Percentiles rank a stretch among this genome's conserved stretches.
Evolutionary conservation across 2,797 vertebrate species (phyloP).

Genomic region (Hemitrygon akajei): DNA sequence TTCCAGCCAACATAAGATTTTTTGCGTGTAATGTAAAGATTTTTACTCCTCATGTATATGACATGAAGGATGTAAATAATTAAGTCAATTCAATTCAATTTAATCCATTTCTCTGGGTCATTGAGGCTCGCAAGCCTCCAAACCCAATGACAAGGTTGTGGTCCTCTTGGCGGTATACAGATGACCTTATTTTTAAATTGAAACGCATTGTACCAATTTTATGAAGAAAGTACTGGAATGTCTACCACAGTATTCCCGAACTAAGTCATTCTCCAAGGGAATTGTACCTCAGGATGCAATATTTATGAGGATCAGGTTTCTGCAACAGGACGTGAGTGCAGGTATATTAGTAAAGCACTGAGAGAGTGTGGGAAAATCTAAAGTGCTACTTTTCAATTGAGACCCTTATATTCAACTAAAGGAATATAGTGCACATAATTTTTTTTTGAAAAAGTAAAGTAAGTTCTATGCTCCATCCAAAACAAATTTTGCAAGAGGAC

Average conservation of each 20-base stretch:
- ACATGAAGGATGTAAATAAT: no score
- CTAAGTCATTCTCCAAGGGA: not conserved
- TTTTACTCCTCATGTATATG: no score
- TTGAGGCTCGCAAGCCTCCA: no score
- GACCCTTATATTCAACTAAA: not conserved
- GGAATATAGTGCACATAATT: not conserved
- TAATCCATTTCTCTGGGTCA: no score
- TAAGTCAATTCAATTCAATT: no score
- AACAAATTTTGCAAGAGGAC: not conserved
- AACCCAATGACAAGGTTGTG: no score
- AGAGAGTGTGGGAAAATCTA: not conserved
- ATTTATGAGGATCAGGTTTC: not conserved
- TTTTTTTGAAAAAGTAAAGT: not conserved
- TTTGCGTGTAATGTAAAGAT: no score
- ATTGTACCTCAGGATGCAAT: not conserved
- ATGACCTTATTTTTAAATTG: not conserved
- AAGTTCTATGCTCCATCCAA: not conserved
- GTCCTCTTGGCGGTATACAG: no score
- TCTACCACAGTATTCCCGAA: not conserved
- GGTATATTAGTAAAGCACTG: not conserved
- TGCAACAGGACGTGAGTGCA: not conserved
- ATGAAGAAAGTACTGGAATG: not conserved
- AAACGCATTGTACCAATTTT: not conserved
- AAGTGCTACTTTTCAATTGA: not conserved
- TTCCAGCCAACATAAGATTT: no score